Percentiles rank a stretch among this genome's conserved stretches.
These are phyloP conservation scores for Cuculus canorus DNA, from an alignment of 2,797 vertebrate genomes.

Conservation along the genomic window DNA sequence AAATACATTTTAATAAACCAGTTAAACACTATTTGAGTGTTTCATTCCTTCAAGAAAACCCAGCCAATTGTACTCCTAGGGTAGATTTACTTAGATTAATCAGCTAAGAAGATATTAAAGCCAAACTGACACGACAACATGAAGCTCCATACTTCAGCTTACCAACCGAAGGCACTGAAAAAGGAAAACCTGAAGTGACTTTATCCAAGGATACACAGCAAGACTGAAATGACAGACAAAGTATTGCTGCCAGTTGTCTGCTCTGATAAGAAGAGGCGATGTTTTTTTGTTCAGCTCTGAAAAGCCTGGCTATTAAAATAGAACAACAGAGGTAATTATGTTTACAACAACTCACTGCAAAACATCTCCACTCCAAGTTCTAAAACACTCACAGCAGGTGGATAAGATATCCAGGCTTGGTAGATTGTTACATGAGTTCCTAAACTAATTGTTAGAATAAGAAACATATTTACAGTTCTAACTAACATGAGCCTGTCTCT, in stretches of 20 bases:
- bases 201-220: not conserved
- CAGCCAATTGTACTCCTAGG: not conserved
- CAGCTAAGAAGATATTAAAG: not conserved
- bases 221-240: not conserved
- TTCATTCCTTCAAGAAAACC: not conserved
- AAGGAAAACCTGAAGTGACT: not conserved
- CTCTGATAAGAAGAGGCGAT: not conserved
- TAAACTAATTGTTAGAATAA: not conserved
- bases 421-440: rapidly evolving
- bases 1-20: not conserved
- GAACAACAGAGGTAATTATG: not conserved
- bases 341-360: not conserved
- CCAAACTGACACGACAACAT: not conserved
- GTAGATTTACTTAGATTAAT: not conserved
- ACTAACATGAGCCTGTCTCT: not conserved
- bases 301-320: not conserved
- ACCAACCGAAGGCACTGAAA: not conserved
- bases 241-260: not conserved
- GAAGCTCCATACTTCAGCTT: not conserved
- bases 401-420: not conserved
- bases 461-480: not conserved
- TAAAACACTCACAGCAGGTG: not conserved
- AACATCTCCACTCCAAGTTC: not conserved
- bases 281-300: not conserved
- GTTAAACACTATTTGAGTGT: not conserved